Evolutionary conservation across 2,888 invertebrate genomes (phyloP).

Genomic region (Allygus modestus): DNA sequence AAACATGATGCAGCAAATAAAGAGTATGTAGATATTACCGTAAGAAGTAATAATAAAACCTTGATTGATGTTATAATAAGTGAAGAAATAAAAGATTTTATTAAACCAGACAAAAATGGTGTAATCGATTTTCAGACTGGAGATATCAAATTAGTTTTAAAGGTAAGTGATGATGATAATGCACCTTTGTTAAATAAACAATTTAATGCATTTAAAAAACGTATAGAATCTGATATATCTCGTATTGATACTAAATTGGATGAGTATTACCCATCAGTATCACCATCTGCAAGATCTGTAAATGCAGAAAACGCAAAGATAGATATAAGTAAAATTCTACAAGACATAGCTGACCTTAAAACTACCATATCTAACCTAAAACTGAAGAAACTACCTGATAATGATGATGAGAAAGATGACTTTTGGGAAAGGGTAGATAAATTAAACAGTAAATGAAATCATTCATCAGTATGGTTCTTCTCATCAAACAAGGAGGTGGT

Average conservation of each 20-base stretch:
- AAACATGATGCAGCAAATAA: background rate
- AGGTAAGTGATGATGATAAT: background rate
- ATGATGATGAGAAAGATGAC: background rate
- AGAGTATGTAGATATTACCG: background rate
- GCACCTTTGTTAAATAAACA: background rate
- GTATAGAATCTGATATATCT: background rate
- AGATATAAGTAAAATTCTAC: background rate
- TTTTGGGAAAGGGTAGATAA: slow-evolving; percentile 1
- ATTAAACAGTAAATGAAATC: background rate
- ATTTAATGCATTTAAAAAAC: background rate
- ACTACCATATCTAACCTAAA: background rate
- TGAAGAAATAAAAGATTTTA: background rate
- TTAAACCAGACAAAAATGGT: background rate
- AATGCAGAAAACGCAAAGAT: background rate
- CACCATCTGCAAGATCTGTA: background rate
- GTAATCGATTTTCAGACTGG: background rate
- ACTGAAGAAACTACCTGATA: background rate
- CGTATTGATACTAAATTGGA: background rate
- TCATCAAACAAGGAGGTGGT: slow-evolving; percentile 8
- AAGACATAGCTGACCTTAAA: background rate
- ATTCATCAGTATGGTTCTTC: background rate
- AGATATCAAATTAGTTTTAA: background rate
- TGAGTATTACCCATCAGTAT: background rate
- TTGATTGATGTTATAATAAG: background rate
- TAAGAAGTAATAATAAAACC: background rate